A percentile compares a stretch with the other conserved stretches of the same genome.
These are phyloP conservation scores for Triops cancriformis DNA, from an alignment of 1,140 invertebrate species.

Conservation along the genomic window DNA sequence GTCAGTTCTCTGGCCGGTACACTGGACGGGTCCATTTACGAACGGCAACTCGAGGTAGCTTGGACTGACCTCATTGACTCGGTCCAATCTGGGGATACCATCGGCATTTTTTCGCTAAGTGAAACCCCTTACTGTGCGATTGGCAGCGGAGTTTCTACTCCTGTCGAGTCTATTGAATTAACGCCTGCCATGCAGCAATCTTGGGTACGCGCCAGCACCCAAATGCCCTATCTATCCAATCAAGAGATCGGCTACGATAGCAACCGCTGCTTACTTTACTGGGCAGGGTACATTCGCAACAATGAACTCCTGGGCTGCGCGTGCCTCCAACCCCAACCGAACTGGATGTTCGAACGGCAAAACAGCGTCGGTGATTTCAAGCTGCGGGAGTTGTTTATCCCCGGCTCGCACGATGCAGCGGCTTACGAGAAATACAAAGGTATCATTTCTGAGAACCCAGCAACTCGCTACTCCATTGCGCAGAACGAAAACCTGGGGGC, in stretches of 20 bases:
- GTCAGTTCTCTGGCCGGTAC: conserved; percentile 26
- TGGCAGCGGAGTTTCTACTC: conserved; percentile 23
- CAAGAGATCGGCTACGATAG: conserved; percentile 14
- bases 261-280: conserved; percentile 36
- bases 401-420: conserved; percentile 56
- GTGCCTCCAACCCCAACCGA: conserved; percentile 47
- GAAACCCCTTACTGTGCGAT: not conserved
- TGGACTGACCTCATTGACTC: conserved; percentile 31
- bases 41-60: conserved; percentile 33
- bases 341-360: conserved; percentile 50
- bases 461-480: conserved; percentile 44
- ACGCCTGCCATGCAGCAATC: conserved; percentile 9
- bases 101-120: conserved; percentile 19
- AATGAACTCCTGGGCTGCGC: conserved; percentile 30
- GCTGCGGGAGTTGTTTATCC: conserved; percentile 49
- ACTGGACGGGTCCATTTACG: conserved; percentile 20
- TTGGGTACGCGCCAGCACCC: conserved; percentile 29
- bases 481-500: conserved; percentile 51
- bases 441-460: conserved; percentile 37
- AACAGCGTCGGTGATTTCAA: conserved; percentile 38
- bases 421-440: conserved; percentile 44
- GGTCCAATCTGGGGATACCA: conserved; percentile 25
- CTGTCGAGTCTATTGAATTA: not conserved
- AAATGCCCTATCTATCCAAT: conserved; percentile 26
- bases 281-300: conserved; percentile 36